A percentile compares a stretch with the other conserved stretches of the same genome.
These are phyloP conservation scores for Rotaria socialis DNA, from an alignment of 2,888 invertebrate genomes.

Conservation along the genomic window DNA sequence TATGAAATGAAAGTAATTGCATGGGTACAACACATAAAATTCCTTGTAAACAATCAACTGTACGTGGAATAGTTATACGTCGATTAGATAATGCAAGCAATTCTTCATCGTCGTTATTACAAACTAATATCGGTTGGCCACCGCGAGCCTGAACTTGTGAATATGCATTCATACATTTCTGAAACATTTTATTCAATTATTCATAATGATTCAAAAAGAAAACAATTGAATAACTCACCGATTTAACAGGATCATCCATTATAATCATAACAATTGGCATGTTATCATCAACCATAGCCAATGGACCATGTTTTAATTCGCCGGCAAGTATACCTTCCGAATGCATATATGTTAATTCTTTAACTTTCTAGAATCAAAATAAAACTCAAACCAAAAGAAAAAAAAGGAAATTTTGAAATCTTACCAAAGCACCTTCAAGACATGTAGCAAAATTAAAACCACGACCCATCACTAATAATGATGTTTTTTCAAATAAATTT, in stretches of 20 bases:
- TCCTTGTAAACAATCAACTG: conserved; percentile 89
- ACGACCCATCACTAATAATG: conserved; percentile 92
- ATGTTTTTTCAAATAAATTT: conserved; percentile 84
- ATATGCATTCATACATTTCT: conserved; percentile 95
- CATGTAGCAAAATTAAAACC: conserved; percentile 98
- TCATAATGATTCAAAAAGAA: no score
- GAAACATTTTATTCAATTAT: conserved; percentile 62
- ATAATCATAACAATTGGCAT: conserved; percentile 99
- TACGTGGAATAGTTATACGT: conserved; percentile 70
- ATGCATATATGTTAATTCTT: conserved; percentile 99
- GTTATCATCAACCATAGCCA: conserved; percentile 89
- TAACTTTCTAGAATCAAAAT: conserved; percentile 70
- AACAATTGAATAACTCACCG: background rate
- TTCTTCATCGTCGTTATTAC: conserved; percentile 85
- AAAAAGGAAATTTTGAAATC: background rate
- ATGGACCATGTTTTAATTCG: conserved; percentile 94
- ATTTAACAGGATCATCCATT: conserved; percentile 79
- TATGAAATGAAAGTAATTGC: conserved; percentile 94
- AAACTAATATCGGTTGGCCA: conserved; percentile 86
- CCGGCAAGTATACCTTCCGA: conserved; percentile 86
- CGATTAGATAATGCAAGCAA: conserved; percentile 72
- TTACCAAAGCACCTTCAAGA: conserved; percentile 72
- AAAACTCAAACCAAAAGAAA: background rate
- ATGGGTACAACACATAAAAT: conserved; percentile 95
- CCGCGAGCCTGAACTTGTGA: conserved; percentile 73